Base-by-base conservation (phyloP, 2,113 vertebrate genomes). In the Ploceus nigricollis region DNA sequence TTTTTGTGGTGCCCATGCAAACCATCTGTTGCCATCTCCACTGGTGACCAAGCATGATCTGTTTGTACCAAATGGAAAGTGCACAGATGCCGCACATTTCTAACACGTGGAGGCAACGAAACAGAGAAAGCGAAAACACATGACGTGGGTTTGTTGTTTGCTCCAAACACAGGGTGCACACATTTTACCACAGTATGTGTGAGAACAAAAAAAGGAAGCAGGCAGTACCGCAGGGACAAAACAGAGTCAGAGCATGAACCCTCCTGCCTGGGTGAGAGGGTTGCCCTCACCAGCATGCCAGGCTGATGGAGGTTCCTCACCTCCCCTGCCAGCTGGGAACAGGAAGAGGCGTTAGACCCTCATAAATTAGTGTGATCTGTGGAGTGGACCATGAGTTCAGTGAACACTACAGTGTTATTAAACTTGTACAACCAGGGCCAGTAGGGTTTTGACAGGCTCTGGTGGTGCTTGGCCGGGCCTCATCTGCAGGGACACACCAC, bases 111-210 rank as follows among this genome's bases (percentile, higher is more conserved):
- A 93, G 73, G 85, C 94, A 95, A 93, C 24, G 88, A 96, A 96
- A 96, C 92, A 93, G 94, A 94, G 96, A 96, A 97, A 96, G 89
- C 21, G n/a, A 94, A 96, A 94, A 94, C 82, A 94, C 56, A 95
- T 97, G 93, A 93, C 87, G 90, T 97, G 88, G 76, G 88, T 82
- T 94, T 95, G 95, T 97, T 95, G 71, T 96, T 97, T 97, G 80
- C 94, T 80, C 87, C 92, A 72, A 94, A 94, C 50, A 7, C 11
- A 6, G 79, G 65, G 85, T 10, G 6, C 57, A 40, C 81, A 88
- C 48, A 4, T 90, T 92, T 91, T 68, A 95, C 93, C 79, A 0
- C 96, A 93, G 76, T 6, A 3, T 31, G 31, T 88, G 76, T 78
- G 89, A 95, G 70, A 89, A 78, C 76, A 89, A 66, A 89, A 94